Evolutionary conservation across 2,888 invertebrate genomes (phyloP).

Genomic region (Melangyna quadrimaculata): DNA sequence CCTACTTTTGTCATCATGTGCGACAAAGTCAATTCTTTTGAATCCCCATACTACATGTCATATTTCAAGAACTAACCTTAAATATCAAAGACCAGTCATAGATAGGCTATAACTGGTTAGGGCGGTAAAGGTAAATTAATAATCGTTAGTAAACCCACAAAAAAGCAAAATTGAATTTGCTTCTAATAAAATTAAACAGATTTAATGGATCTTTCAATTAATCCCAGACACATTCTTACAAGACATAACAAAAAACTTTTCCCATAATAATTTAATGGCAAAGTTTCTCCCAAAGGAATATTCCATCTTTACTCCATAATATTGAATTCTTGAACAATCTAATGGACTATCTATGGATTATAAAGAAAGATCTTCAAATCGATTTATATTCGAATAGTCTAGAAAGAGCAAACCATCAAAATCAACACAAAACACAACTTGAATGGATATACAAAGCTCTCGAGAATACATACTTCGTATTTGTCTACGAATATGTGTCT

Average conservation of each 20-base stretch:
- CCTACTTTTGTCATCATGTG: too few species aligned
- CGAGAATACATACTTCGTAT: too few species aligned
- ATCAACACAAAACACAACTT: slow-evolving; percentile 7
- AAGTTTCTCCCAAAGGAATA: slow-evolving; percentile 18
- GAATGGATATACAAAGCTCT: background rate
- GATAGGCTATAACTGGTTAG: too few species aligned
- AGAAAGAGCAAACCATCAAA: background rate
- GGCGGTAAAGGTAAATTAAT: background rate
- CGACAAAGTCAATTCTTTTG: too few species aligned
- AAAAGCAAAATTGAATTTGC: background rate
- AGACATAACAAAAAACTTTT: background rate
- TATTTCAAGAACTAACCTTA: background rate
- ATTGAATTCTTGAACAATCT: background rate
- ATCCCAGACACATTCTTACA: background rate
- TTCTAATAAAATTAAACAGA: background rate
- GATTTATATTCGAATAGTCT: slow-evolving; percentile 3
- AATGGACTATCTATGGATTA: background rate
- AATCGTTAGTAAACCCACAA: background rate
- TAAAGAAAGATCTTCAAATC: background rate
- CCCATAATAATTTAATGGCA: background rate
- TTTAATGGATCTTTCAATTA: slow-evolving; percentile 21
- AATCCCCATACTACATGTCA: too few species aligned
- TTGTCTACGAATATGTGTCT: background rate
- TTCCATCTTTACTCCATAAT: background rate
- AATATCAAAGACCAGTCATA: background rate